These are phyloP conservation scores for Diglossa cyanea DNA, from an alignment of 2,797 vertebrate genomes.

Conservation along the genomic window DNA sequence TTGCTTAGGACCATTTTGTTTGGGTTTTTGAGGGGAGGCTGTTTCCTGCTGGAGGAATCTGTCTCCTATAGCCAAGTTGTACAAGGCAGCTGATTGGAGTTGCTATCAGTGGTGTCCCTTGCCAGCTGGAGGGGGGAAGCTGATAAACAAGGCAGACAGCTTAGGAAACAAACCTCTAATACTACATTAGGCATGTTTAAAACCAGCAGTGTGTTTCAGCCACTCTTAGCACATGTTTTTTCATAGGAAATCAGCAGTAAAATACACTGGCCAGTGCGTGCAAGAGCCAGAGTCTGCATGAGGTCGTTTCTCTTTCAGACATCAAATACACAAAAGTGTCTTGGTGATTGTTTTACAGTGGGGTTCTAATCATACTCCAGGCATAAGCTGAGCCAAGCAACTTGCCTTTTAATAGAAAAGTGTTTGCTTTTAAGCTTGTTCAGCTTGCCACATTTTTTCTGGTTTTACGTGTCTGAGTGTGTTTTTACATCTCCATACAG, in stretches of 20 bases:
- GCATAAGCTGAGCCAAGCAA: constrained; percentile 45
- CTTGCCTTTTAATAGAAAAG: constrained; percentile 66
- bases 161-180: constrained; percentile 62
- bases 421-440: constrained; percentile 65
- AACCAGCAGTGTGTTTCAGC: constrained; percentile 63
- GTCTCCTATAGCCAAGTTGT: background rate
- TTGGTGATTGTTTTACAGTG: constrained; percentile 73
- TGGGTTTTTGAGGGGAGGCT: background rate
- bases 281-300: constrained; percentile 54
- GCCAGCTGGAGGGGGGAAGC: constrained; percentile 54
- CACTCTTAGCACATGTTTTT: constrained; percentile 68
- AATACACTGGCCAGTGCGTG: background rate
- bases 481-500: background rate
- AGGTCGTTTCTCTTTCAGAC: constrained; percentile 56
- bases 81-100: background rate
- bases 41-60: constrained; percentile 18
- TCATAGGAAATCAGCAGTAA: constrained; percentile 72
- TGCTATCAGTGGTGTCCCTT: constrained; percentile 40
- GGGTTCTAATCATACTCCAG: constrained; percentile 67
- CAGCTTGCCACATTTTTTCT: constrained; percentile 11
- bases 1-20: constrained; percentile 39
- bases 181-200: constrained; percentile 56
- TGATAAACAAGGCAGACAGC: constrained; percentile 57
- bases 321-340: constrained; percentile 58
- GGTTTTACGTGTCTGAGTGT: background rate